Conservation (phyloP, 2,888 invertebrate genomes). For the Automeris io region DNA sequence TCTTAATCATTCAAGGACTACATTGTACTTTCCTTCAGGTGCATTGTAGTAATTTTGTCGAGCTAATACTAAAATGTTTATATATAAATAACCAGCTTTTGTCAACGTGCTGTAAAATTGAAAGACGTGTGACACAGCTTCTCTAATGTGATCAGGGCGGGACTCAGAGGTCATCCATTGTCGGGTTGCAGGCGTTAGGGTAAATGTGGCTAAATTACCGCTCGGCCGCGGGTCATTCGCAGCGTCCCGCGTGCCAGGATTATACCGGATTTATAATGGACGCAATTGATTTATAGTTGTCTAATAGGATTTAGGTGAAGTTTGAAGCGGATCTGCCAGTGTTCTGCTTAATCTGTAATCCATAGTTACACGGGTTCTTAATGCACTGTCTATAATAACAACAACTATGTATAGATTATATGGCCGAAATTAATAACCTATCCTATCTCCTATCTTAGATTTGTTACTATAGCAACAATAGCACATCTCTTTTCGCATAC, state of each 20-base stretch:
- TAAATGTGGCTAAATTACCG: conserved; percentile 22
- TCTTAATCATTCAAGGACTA: too few species aligned
- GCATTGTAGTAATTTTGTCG: too few species aligned
- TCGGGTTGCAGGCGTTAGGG: conserved; percentile 13
- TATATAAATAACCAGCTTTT: too few species aligned
- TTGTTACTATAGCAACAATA: too few species aligned
- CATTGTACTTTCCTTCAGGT: too few species aligned
- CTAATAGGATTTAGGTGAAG: conserved; percentile 5
- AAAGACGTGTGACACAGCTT: neutral
- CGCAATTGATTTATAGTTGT: conserved; percentile 32
- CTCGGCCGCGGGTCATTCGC: conserved; percentile 6
- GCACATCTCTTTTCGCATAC: too few species aligned
- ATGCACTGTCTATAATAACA: conserved; percentile 1
- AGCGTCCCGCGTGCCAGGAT: conserved; percentile 24
- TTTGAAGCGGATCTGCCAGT: conserved; percentile 2
- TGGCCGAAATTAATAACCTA: too few species aligned
- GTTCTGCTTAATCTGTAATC: conserved; percentile 1
- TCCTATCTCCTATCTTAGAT: too few species aligned
- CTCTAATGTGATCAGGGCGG: conserved; percentile 21
- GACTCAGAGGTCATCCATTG: conserved; percentile 18
- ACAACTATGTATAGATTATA: too few species aligned
- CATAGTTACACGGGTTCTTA: neutral
- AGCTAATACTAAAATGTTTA: too few species aligned
- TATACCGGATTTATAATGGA: conserved; percentile 24
- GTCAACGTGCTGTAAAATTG: too few species aligned